These are phyloP conservation scores for Serranochromis macrocephalus DNA, from an alignment of 2,113 vertebrate species.

Conservation along the genomic window DNA sequence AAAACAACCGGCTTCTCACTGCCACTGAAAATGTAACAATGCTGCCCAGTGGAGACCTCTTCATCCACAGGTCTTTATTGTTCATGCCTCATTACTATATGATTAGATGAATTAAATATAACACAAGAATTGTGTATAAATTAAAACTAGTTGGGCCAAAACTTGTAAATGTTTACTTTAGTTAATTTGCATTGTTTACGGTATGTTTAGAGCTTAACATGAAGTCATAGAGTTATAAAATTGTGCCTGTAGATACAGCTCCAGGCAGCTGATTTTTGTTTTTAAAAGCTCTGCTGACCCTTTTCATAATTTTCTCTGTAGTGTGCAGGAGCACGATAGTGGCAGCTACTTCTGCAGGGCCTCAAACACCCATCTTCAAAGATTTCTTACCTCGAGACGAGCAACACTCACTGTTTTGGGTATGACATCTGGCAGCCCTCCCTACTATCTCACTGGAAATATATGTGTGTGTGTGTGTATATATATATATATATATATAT, in stretches of 20 bases:
- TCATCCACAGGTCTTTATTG: conserved; percentile 59
- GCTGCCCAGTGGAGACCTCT: conserved; percentile 62
- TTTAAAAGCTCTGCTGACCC: not conserved
- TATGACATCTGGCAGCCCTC: not conserved
- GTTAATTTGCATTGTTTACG: not conserved
- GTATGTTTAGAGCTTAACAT: not conserved
- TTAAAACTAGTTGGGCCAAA: not conserved
- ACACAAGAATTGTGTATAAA: not conserved
- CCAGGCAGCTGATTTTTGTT: not conserved
- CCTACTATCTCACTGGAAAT: not conserved
- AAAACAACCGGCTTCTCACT: conserved; percentile 51
- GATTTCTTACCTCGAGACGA: conserved; percentile 57
- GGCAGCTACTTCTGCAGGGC: conserved; percentile 72
- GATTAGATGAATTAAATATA: not conserved
- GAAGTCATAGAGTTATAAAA: not conserved
- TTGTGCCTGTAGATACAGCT: not conserved
- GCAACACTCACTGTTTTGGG: conserved; percentile 62
- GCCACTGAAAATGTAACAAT: not conserved
- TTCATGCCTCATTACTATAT: not conserved
- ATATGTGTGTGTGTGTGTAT: not conserved
- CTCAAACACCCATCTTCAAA: conserved; percentile 53
- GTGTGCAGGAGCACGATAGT: conserved; percentile 58
- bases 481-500: not conserved
- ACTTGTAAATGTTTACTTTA: not conserved
- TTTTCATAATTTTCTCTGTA: conserved; percentile 6